Base-by-base conservation (phyloP, 2,113 vertebrate genomes). In the Mesocricetus auratus region DNA sequence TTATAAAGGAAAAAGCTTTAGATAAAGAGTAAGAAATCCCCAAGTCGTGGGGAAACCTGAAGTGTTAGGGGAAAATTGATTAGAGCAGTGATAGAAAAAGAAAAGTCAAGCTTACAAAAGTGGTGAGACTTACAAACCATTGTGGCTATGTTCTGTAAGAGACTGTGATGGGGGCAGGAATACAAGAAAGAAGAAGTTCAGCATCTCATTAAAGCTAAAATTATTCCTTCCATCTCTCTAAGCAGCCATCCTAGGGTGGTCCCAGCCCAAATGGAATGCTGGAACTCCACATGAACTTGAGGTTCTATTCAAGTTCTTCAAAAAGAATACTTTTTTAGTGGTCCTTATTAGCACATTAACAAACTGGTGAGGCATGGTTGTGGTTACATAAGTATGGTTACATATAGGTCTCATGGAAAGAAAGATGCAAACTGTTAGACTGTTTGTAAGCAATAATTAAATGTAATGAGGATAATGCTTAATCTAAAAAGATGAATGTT, bases 371-470 rank as follows among this genome's bases (percentile, higher is more conserved):
- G 36, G 8, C 31, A 3, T 45, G 13, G 17, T 31, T 50, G 21
- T 39, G 33, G 47, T 62, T 24, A 88, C 11, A 56, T 26, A 88
- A 42, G 36, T 90, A 39, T 78, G 8, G 21, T 88, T 82, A 91
- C 31, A 66, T 7, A 31, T 4, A 71, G 21, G 2, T 77, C n/a
- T 58, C 29, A 73, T 3, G 31, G 45, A 88, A 88, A 33, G 16
- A 88, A 11, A 39, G 53, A 13, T 36, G 45, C 47, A 36, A 7
- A 75, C 73, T 71, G 7, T 64, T 82, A 5, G 60, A 87, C 87
- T 94, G 33, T 47, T 75, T n/a, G 42, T 39, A 94, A 93, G 75
- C 36, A 68, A 69, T 86, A 87, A 79, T 33, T 94, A 64, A 74
- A 24, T 53, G 26, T 60, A 31, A 86, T 26, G 24, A 93, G 3